Evolutionary conservation across 1,140 invertebrate species (phyloP).

Genomic region (Yoshiicerus persimilis): DNA sequence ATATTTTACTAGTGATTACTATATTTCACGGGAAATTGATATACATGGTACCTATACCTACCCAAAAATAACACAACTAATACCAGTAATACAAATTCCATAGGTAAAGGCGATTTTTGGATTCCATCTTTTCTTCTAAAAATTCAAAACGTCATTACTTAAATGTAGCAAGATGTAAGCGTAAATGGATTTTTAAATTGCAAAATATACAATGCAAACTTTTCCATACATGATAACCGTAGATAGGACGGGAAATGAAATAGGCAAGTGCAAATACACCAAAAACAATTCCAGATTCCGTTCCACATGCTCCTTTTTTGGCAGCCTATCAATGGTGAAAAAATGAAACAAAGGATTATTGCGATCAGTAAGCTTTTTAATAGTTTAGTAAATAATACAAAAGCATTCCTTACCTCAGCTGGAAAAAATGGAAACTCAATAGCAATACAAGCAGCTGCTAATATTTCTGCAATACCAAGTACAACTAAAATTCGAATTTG

Average conservation of each 20-base stretch:
- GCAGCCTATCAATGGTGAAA: conserved; percentile 65
- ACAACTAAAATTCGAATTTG: conserved; percentile 23
- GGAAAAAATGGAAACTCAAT: conserved; percentile 69
- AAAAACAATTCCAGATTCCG: conserved; percentile 89
- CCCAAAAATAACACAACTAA: conserved; percentile 55
- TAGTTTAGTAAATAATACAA: background rate
- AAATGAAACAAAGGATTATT: background rate
- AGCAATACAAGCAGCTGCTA: conserved; percentile 22
- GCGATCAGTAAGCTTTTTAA: background rate
- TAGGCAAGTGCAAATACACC: conserved; percentile 88
- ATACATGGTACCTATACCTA: conserved; percentile 33
- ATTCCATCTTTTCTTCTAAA: conserved; percentile 73
- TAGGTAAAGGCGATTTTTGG: conserved; percentile 82
- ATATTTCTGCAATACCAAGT: conserved; percentile 26
- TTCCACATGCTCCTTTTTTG: conserved; percentile 78
- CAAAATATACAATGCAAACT: conserved; percentile 51
- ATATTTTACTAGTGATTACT: background rate
- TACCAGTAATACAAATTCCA: conserved; percentile 81
- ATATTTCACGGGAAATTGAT: background rate
- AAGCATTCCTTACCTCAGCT: conserved; percentile 65
- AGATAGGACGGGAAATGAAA: conserved; percentile 82
- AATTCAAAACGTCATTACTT: background rate
- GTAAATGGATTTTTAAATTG: too few species aligned
- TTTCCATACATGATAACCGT: conserved; percentile 71
- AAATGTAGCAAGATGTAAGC: background rate